Base-by-base conservation (phyloP, 2,113 vertebrate genomes). In the Ancistrus triradiatus region DNA sequence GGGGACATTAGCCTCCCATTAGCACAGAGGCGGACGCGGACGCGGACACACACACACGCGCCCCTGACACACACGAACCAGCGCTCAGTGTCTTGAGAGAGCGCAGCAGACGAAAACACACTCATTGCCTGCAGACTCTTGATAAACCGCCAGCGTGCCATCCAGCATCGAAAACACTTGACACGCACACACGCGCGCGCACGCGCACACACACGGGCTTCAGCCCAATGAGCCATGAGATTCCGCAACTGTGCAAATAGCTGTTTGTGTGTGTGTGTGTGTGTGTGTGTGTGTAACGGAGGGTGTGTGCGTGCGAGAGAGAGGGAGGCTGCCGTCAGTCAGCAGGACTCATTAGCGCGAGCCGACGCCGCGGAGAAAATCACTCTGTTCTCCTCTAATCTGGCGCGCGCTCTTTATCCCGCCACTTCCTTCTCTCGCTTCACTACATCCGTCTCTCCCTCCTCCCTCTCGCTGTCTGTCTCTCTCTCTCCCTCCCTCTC, bases 241-340 rank as follows among this genome's bases (percentile, higher is more conserved):
- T 84, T 77, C 81, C 76, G 73, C 38, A 73, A 74, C 71, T 75
- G 81, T 69, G 55, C 73, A 63, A 78, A 65, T 65, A 65, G 63
- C 51, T 70, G 63, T 59, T 59, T 62, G 68, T 50, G 28, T 66
- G 67, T 3, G 47, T 63, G 65, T 43, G 60, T 59, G 56, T 25
- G 59, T 33, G 62, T 55, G 68, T 27, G 47, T 22, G 55, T 17
- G 44, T 28, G 48, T 7, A 13, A 6, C 40, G 11, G 40, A 10
- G 44, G 13, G 64, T 25, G 21, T 2, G 18, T 21, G 24, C 7
- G 14, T 25, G 21, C 9, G 37, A 7, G 51, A 3, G 40, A 19
- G 15, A 46, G 27, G 11, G 51, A 27, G 21, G 18, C 52, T 28
- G 48, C 62, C 63, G 66, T 74, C 72, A 74, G 68, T 74, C 66